phyloP scores from a whole-genome alignment of 2,113 vertebrate species.

The Xenotilapia leptura region DNA sequence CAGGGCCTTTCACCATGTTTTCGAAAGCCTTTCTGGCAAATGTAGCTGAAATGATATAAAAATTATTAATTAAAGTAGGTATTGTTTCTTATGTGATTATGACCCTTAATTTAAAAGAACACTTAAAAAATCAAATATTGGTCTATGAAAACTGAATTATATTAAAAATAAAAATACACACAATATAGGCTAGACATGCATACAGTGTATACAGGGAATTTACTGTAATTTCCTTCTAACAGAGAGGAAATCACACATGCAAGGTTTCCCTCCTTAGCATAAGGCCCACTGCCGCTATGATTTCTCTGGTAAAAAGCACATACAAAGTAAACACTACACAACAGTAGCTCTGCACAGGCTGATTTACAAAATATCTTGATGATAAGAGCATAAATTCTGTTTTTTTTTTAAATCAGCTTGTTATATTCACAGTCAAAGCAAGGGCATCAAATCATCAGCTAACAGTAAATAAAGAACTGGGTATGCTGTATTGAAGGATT shows the following conservation, averaged over 20 bases:
- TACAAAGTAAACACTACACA: neutral
- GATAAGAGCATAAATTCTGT: neutral
- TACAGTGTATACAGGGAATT: neutral
- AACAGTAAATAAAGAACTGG: neutral
- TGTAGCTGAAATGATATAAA: neutral
- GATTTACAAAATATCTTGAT: neutral
- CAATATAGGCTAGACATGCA: neutral
- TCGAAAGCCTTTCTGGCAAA: neutral
- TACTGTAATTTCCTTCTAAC: neutral
- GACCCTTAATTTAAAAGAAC: neutral
- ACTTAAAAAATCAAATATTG: neutral
- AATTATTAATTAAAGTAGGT: neutral
- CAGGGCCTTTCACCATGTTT: neutral
- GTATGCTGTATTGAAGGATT: neutral
- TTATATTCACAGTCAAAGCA: neutral
- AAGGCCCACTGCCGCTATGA: neutral
- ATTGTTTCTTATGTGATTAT: neutral
- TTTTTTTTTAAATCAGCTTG: neutral
- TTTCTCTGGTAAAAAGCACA: neutral
- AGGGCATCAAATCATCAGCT: neutral
- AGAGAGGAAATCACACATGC: neutral
- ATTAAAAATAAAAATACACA: neutral
- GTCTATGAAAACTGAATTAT: neutral
- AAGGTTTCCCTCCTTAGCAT: neutral
- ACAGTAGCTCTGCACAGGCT: neutral